Conservation (phyloP, 2,888 invertebrate species). For the Dermolepida albohirtum region DNA sequence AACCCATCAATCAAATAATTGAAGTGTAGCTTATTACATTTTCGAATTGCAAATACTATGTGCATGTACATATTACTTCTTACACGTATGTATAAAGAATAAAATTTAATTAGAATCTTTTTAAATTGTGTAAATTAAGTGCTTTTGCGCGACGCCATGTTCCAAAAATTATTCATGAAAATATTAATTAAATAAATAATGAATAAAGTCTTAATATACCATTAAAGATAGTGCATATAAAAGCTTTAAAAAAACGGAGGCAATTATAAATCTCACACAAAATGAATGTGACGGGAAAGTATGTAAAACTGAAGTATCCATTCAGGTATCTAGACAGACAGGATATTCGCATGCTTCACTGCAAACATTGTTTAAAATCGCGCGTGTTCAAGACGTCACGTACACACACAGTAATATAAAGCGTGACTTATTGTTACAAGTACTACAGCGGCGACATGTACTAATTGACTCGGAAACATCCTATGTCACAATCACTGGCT, state of each 20-base stretch:
- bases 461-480: constrained; percentile 46
- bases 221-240: not conserved
- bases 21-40: no score
- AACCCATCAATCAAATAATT: no score
- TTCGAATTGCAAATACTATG: no score
- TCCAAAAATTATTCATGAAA: no score
- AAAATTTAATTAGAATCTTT: no score
- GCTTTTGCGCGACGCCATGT: no score
- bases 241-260: not conserved
- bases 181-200: no score
- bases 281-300: constrained; percentile 6
- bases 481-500: constrained; percentile 40
- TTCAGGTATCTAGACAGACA: constrained; percentile 16
- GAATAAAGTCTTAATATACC: not conserved
- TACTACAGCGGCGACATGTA: constrained; percentile 42
- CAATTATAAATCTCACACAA: constrained; percentile 8
- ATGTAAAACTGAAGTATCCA: constrained; percentile 25
- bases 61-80: no score
- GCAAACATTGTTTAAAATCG: constrained; percentile 30
- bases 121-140: no score
- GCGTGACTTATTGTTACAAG: constrained; percentile 45
- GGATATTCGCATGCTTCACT: constrained; percentile 21
- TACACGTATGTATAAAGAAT: no score
- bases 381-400: constrained; percentile 43
- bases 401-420: constrained; percentile 41